Evolutionary conservation across 2,888 invertebrate genomes (phyloP).

Genomic region (Chalcis sispes): DNA sequence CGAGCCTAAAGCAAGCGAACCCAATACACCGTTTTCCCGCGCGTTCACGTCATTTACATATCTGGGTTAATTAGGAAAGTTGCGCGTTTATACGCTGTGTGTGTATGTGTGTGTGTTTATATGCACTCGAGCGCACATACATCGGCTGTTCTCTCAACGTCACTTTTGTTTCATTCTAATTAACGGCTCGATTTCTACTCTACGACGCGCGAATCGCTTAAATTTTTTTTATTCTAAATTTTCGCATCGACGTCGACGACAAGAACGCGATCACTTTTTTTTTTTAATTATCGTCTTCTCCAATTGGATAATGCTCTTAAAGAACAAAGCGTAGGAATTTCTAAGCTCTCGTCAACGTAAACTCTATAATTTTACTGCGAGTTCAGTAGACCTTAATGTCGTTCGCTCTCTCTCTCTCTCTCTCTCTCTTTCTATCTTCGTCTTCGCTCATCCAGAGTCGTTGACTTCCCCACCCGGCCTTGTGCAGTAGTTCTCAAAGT

Average conservation of each 20-base stretch:
- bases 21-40: background rate
- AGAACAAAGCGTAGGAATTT: constrained; percentile 26
- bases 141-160: background rate
- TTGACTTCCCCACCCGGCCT: constrained; percentile 57
- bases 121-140: background rate
- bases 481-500: constrained; percentile 59
- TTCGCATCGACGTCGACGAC: too few species aligned
- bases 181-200: constrained; percentile 24
- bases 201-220: background rate
- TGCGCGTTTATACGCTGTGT: constrained; percentile 11
- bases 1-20: background rate
- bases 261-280: background rate
- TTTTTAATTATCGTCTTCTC: background rate
- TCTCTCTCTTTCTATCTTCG: constrained; percentile 11
- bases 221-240: constrained; percentile 13
- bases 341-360: background rate
- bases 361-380: background rate
- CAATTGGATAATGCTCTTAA: background rate
- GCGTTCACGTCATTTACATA: constrained; percentile 7
- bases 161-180: background rate
- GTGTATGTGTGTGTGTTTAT: background rate
- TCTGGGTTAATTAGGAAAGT: constrained; percentile 43
- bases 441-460: constrained; percentile 59
- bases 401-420: background rate
- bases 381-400: too few species aligned